phyloP scores from a whole-genome alignment of 2,797 vertebrate genomes.

The Rachycentron canadum region DNA sequence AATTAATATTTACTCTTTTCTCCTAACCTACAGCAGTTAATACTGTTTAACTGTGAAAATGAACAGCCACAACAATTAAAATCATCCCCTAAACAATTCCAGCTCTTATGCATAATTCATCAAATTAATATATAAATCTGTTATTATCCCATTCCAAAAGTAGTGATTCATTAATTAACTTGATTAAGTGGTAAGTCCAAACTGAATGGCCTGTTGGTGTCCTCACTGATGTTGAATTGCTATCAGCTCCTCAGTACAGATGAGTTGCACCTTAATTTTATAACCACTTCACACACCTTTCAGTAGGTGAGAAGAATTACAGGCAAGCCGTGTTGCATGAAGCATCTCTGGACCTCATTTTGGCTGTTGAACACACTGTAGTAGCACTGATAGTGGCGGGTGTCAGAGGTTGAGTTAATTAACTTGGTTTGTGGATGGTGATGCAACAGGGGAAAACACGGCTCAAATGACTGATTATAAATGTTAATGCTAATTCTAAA shows the following conservation, averaged over 20 bases:
- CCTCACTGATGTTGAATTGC: slow-evolving; percentile 52
- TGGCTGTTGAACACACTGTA: slow-evolving; percentile 18
- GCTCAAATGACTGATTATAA: slow-evolving; percentile 38
- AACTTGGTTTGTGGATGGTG: slow-evolving; percentile 42
- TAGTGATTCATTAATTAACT: slow-evolving; percentile 73
- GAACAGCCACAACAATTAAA: slow-evolving; percentile 65
- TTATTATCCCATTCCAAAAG: slow-evolving; percentile 57
- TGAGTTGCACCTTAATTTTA: slow-evolving; percentile 52
- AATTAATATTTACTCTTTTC: slow-evolving; percentile 43
- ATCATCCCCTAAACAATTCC: slow-evolving; percentile 54
- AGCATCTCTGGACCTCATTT: slow-evolving; percentile 29
- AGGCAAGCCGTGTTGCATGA: slow-evolving; percentile 14
- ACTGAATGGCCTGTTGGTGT: slow-evolving; percentile 43
- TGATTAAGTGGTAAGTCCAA: slow-evolving; percentile 66
- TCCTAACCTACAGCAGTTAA: slow-evolving; percentile 23
- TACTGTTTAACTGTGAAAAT: slow-evolving; percentile 62
- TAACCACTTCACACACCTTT: slow-evolving; percentile 33
- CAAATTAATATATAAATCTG: slow-evolving; percentile 64
- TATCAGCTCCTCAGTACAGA: slow-evolving; percentile 32
- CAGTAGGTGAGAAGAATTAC: slow-evolving; percentile 25
- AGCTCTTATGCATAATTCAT: slow-evolving; percentile 68
- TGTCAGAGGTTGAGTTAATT: slow-evolving; percentile 51
- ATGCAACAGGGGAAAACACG: slow-evolving; percentile 38
- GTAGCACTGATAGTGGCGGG: slow-evolving; percentile 18
- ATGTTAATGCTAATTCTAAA: slow-evolving; percentile 26